Base-by-base conservation (phyloP, 2,888 invertebrate genomes). In the Leptura quadrifasciata region DNA sequence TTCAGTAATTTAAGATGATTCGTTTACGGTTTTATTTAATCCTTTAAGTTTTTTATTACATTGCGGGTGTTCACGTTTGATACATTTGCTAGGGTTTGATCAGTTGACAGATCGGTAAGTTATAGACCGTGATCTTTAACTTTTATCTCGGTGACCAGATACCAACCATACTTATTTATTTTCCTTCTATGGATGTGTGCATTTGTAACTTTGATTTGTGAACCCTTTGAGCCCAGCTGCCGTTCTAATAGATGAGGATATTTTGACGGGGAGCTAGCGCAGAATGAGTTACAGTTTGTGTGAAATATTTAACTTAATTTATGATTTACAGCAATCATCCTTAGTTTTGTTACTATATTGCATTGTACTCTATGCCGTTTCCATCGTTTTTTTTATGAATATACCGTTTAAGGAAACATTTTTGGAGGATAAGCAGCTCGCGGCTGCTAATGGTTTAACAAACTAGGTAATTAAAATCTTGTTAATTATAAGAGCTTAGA, bases 11-110 rank as follows among this genome's bases (percentile, higher is more conserved):
- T 78, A 76, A 80, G 76, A 80, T 72, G 64, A 61, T 63, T 74
- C 74, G 55, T 52, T 68, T 65, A 70, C 47, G 65, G 74, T 68
- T 70, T 74, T 71, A 80, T 78, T 77, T 70, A 69, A 78, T 80
- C 77, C 71, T 74, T 77, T 72, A 70, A 73, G 72, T 74, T 69
- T 69, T 72, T 63, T 72, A 54, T 63, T 31, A 35, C 35, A n/a
- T 63, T 35, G 73, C 65, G 74, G 74, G 63, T 75, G 73, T 75
- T 78, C 81, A 77, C 68, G 76, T 81, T 81, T 81, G 81, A 80
- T 81, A 77, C 80, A 80, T 81, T 78, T 76, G 81, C 80, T 74
- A 77, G 77, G 76, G 80, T 79, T 78, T 81, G 78, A 81, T 79
- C 77, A 64, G 75, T 64, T 79, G 81, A 81, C 79, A 76, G 54